Evolutionary conservation across 2,797 vertebrate genomes (phyloP), one percentile per base, ranked within the genome.

Genomic region (Uromys caudimaculatus): DNA sequence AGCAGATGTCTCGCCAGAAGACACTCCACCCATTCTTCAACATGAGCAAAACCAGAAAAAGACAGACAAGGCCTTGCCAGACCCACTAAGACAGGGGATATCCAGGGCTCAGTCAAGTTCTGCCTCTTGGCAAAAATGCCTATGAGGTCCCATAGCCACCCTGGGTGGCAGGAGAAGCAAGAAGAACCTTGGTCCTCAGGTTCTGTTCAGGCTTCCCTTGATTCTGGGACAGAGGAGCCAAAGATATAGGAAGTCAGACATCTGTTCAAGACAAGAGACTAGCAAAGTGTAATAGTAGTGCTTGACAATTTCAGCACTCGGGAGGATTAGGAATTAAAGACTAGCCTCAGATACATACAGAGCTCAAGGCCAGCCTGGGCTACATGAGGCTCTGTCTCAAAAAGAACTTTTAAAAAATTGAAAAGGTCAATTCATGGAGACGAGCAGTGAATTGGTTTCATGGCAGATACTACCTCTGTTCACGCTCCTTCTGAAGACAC

Each of bases 351-450:
- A 24, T n/a, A 77, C 56, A 50, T n/a, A 52, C 21, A n/a, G 73
- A 50, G 41, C 47, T 89, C 56, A 89, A 62, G 56, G 88, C 88
- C 44, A 89, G 73, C 35, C 32, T 77, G 7, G 58, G 73, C 56
- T 64, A 78, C 23, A 52, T 7, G 32, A 14, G 56, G 64, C 83
- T 69, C 32, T 85, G 62, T 67, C 62, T 67, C 83, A 85, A 67
- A 67, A 52, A 69, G 3, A 67, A 67, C 17, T 64, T 75, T 75
- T 38, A 41, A 78, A 77, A 77, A 78, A 76, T 27, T 56, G 19
- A 77, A 93, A 29, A 60, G 90, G 82, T n/a, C 52, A 95, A 92
- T 44, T 93, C 24, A 75, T 10, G 38, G 93, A 91, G 62, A 90
- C 23, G 24, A 38, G 62, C 29, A 41, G 32, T 41, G 77, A 69